These are phyloP conservation scores for Pollachius pollachius DNA, from an alignment of 2,113 vertebrate species.

Conservation along the genomic window DNA sequence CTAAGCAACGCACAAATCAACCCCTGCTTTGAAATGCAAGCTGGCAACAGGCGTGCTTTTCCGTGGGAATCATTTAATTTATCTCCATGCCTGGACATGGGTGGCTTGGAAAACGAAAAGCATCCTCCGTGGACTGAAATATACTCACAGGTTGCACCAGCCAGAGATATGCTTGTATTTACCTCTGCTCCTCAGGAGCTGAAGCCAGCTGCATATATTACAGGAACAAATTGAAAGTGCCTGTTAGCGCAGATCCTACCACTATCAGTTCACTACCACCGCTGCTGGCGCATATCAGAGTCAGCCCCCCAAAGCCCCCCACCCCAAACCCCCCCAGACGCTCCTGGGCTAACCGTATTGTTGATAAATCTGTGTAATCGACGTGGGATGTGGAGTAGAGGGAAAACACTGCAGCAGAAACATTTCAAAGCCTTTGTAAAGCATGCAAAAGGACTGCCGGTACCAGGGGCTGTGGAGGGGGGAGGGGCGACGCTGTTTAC, in stretches of 20 bases:
- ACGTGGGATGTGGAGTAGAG: background rate
- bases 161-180: slow-evolving; percentile 1
- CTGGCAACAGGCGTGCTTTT: too few relatives aligned
- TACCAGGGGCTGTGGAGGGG: slow-evolving; percentile 7
- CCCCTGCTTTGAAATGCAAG: too few relatives aligned
- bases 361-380: slow-evolving; percentile 50
- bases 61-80: too few relatives aligned
- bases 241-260: slow-evolving; percentile 8
- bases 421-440: background rate
- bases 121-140: background rate
- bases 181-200: background rate
- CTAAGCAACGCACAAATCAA: too few relatives aligned
- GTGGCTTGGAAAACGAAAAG: too few relatives aligned
- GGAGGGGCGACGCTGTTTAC: slow-evolving; percentile 26
- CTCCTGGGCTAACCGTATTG: slow-evolving; percentile 39
- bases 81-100: too few relatives aligned
- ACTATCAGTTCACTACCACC: slow-evolving; percentile 21
- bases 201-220: slow-evolving; percentile 20
- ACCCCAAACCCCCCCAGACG: background rate
- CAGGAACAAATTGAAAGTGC: slow-evolving; percentile 9
- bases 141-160: background rate
- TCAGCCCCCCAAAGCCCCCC: too few relatives aligned
- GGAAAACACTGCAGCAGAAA: slow-evolving; percentile 22
- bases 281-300: too few relatives aligned
- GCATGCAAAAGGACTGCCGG: slow-evolving; percentile 16